Base-by-base conservation (phyloP, 2,113 vertebrate genomes). In the Labrus mixtus region DNA sequence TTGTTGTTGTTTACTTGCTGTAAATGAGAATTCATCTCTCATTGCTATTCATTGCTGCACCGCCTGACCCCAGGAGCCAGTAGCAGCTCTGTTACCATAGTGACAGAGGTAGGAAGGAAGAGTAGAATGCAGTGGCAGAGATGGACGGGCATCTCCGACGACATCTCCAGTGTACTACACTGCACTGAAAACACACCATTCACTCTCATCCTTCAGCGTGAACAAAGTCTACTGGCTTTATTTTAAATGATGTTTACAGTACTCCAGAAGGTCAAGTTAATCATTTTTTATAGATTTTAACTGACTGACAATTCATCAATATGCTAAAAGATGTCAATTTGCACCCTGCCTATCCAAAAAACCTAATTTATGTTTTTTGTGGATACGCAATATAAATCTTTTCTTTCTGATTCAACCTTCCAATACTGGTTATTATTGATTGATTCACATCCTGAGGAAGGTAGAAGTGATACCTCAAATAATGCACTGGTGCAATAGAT, bases 31-130 rank as follows among this genome's bases (percentile, higher is more conserved):
- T 87, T 71, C 54, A 60, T 76, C 59, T 66, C 68, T 88, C 61
- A 89, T 90, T 86, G 78, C 83, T 88, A 84, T 90, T 90, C 90
- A 80, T 61, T 61, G 74, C 85, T 85, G 79, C 76, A 80, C 85
- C 55, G 76, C 87, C 80, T 86, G 84, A 87, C 79, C 88, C 76
- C 66, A 82, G 79, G 83, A 89, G 71, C 84, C 89, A 71, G 87
- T 66, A 75, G 81, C 73, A 88, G 84, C 85, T 84, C 83, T 83
- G 91, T 93, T 91, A 76, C 90, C 90, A 93, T 92, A 76, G 93
- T 68, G 84, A 92, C 86, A 84, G 73, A 86, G 85, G 81, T 80
- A 90, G 85, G 66, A 73, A 82, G 81, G 83, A 87, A 89, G 83
- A 79, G 43, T 79, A 67, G 81, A 73, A 80, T 86, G 83, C 88